Evolutionary conservation across 2,113 vertebrate species (phyloP).

Genomic region (Choloepus hoffmanni): DNA sequence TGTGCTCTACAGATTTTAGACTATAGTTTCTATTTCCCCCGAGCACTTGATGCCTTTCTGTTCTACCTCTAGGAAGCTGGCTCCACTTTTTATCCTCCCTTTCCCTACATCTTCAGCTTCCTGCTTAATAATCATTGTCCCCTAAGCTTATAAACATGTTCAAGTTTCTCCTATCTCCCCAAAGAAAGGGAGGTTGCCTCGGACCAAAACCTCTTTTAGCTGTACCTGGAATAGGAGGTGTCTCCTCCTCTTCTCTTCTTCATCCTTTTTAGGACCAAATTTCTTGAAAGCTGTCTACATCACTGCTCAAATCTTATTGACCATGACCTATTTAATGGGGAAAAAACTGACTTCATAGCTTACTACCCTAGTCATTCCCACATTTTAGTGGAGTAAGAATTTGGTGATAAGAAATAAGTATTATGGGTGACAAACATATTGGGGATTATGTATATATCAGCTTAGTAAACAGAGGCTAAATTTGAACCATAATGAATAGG

Average conservation of each 20-base stretch:
- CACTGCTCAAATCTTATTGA: not conserved
- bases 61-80: not conserved
- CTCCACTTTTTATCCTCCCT: not conserved
- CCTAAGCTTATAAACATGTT: not conserved
- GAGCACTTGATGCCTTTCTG: not conserved
- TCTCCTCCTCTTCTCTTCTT: not conserved
- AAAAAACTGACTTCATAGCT: constrained; percentile 12
- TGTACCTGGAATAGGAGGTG: not conserved
- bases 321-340: not conserved
- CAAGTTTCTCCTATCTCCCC: not conserved
- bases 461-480: not conserved
- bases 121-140: not conserved
- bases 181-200: not conserved
- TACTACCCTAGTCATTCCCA: not conserved
- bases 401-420: not conserved
- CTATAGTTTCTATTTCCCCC: not conserved
- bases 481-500: not conserved
- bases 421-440: not conserved
- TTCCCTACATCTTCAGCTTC: not conserved
- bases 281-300: not conserved
- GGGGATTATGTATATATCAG: not conserved
- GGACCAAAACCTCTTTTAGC: not conserved
- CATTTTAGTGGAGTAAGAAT: not conserved
- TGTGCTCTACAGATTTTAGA: not conserved
- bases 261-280: not conserved